Conservation (phyloP, 2,888 invertebrate species). For the Drosophila anceps region DNA sequence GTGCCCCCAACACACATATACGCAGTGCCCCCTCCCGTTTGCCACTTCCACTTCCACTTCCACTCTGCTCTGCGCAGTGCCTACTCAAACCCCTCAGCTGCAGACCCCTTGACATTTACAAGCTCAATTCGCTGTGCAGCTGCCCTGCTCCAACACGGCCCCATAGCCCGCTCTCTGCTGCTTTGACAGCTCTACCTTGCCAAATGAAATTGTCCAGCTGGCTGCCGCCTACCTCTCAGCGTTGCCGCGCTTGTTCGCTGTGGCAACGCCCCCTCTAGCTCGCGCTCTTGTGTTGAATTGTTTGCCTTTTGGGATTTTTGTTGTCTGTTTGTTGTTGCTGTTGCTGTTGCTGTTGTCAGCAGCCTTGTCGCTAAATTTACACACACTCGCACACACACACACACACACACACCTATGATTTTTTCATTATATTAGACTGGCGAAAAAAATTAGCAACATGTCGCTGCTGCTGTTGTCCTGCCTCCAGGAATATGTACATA, state of each 20-base stretch:
- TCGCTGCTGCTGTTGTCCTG: constrained; percentile 32
- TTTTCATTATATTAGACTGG: constrained; percentile 61
- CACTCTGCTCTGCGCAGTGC: neutral
- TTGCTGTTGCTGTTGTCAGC: constrained; percentile 51
- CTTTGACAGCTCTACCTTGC: constrained; percentile 48
- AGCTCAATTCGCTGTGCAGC: constrained; percentile 22
- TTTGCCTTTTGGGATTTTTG: constrained; percentile 63
- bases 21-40: neutral
- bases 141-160: neutral
- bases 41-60: neutral
- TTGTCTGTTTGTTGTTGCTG: constrained; percentile 42
- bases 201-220: constrained; percentile 65
- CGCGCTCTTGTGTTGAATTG: constrained; percentile 46
- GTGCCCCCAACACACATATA: constrained; percentile 1
- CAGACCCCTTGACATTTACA: constrained; percentile 55
- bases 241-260: neutral
- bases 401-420: constrained; percentile 8
- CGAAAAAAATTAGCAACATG: constrained; percentile 70
- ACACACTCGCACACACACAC: constrained; percentile 18
- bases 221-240: constrained; percentile 20
- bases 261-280: constrained; percentile 17
- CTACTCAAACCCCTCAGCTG: constrained; percentile 2
- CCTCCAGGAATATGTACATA: constrained; percentile 4
- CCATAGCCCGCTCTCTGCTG: neutral
- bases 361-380: constrained; percentile 62